phyloP scores from a whole-genome alignment of 2,113 vertebrate genomes.

The Petroica traversi region DNA sequence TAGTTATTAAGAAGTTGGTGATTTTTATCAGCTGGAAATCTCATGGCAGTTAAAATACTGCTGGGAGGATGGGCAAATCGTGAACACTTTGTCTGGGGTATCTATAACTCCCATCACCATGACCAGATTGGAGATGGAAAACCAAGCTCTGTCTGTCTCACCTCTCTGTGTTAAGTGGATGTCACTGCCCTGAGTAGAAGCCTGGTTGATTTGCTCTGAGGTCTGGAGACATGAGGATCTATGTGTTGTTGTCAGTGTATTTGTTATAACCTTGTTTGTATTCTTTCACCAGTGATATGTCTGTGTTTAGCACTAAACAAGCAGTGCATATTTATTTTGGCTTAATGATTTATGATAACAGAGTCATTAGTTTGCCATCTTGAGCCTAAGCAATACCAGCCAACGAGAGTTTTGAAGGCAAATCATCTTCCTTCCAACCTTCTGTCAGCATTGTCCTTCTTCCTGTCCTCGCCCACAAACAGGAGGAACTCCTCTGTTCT shows the following conservation, averaged over 20 bases:
- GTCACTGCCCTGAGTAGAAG: not conserved
- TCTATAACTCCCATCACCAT: not conserved
- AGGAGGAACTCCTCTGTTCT: not conserved
- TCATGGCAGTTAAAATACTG: not conserved
- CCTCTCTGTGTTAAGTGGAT: not conserved
- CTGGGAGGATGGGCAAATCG: not conserved
- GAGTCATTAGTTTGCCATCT: not conserved
- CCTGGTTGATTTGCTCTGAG: not conserved
- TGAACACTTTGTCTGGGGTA: not conserved
- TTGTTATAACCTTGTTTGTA: not conserved
- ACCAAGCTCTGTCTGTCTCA: not conserved
- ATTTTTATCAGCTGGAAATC: not conserved
- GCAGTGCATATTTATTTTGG: not conserved
- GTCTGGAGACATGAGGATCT: not conserved
- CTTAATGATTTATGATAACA: not conserved
- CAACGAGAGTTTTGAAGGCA: not conserved
- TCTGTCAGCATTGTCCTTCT: not conserved
- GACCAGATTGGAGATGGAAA: not conserved
- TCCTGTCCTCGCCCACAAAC: rapidly evolving
- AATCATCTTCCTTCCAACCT: not conserved
- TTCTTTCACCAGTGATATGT: not conserved
- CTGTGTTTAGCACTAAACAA: not conserved
- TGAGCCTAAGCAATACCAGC: not conserved
- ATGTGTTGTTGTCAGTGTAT: rapidly evolving
- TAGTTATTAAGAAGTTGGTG: not conserved